Conservation (phyloP, 2,113 vertebrate genomes). For the Sceloporus undulatus region DNA sequence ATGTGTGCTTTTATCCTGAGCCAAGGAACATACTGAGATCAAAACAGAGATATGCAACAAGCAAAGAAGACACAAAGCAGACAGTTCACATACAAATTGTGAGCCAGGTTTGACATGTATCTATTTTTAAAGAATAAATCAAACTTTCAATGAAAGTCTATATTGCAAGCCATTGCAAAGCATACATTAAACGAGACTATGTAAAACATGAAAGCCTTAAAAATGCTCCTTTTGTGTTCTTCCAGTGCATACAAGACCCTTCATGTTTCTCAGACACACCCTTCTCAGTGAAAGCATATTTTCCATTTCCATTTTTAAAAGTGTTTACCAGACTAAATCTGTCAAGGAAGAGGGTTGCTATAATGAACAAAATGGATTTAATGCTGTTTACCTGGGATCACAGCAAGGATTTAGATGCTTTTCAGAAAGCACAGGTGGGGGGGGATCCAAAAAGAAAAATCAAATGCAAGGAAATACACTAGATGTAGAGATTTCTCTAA, state of each 20-base stretch:
- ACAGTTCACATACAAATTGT: conserved; percentile 2
- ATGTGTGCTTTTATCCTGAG: conserved; percentile 34
- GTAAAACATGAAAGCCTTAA: not conserved
- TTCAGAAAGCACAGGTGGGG: not conserved
- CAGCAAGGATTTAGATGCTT: conserved; percentile 22
- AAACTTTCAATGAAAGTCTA: not conserved
- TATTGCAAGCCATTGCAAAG: not conserved
- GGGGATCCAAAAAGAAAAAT: conserved; percentile 34
- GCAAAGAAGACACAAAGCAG: not conserved
- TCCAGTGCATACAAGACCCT: conserved; percentile 1
- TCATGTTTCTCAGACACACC: not conserved
- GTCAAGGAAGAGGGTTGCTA: conserved; percentile 50
- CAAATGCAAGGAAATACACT: not conserved
- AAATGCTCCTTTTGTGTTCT: not conserved
- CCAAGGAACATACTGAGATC: conserved; percentile 23
- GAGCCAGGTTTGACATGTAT: conserved; percentile 4
- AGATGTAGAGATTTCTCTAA: not conserved
- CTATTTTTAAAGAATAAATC: conserved; percentile 21
- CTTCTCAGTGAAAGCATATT: conserved; percentile 27
- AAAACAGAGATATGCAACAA: conserved; percentile 23
- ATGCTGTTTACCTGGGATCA: conserved; percentile 40
- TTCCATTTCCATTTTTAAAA: conserved; percentile 52
- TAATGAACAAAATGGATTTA: conserved; percentile 52
- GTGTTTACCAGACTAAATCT: conserved; percentile 17
- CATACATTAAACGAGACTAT: conserved; percentile 24